phyloP scores from a whole-genome alignment of 2,888 invertebrate species.

The Metallyticus violacea region DNA sequence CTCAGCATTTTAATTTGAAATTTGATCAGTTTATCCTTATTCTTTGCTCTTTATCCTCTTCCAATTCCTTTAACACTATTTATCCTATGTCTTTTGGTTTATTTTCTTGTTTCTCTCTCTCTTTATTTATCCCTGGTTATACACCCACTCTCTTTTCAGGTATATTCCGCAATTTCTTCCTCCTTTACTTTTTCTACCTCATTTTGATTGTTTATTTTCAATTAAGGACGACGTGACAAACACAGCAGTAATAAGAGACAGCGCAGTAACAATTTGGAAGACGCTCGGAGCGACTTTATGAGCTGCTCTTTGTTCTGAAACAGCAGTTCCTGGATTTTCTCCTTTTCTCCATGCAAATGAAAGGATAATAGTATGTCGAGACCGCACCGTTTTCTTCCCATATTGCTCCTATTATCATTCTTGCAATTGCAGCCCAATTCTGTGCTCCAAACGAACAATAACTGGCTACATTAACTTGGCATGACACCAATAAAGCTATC shows the following conservation, averaged over 20 bases:
- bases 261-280: background rate
- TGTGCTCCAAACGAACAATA: background rate
- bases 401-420: background rate
- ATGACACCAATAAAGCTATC: background rate
- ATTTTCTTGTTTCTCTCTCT: background rate
- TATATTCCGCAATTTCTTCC: background rate
- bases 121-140: background rate
- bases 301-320: background rate
- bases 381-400: background rate
- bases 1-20: too few relatives aligned
- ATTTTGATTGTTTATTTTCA: background rate
- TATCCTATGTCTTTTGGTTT: too few relatives aligned
- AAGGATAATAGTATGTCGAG: background rate
- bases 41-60: background rate
- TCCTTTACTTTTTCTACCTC: background rate
- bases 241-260: background rate
- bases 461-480: background rate
- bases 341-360: background rate
- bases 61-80: too few relatives aligned
- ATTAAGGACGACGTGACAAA: background rate
- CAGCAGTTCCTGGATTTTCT: background rate
- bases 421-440: background rate
- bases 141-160: background rate
- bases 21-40: too few relatives aligned
- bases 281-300: background rate